A percentile compares a stretch with the other conserved stretches of the same genome.
Conservation (phyloP, 2,888 invertebrate genomes). For the Aleiodes leptofemur region DNA sequence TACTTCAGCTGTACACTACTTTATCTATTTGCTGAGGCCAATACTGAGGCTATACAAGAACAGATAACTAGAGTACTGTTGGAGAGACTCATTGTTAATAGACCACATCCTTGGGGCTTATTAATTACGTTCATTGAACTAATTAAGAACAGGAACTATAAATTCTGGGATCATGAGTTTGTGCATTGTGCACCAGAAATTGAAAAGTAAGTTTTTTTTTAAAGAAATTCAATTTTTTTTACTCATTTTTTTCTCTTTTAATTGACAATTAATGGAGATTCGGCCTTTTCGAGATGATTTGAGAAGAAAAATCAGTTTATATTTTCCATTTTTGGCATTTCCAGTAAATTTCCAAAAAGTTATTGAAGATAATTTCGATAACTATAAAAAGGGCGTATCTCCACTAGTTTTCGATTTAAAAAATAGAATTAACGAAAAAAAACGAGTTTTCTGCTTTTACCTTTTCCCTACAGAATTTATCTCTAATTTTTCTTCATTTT, state of each 20-base stretch:
- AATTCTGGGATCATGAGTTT: constrained; percentile 99
- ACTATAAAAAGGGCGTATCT: too few species aligned
- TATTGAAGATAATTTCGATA: too few species aligned
- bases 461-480: constrained; percentile 25
- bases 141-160: constrained; percentile 98
- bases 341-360: too few species aligned
- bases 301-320: too few species aligned
- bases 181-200: constrained; percentile 99
- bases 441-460: too few species aligned
- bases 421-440: too few species aligned
- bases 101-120: constrained; percentile 99
- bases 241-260: constrained; percentile 26
- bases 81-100: constrained; percentile 97
- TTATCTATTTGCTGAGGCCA: constrained; percentile 98
- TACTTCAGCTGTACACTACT: constrained; percentile 99
- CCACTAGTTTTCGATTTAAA: too few species aligned
- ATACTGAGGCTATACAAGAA: constrained; percentile 98
- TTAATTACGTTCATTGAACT: constrained; percentile 99
- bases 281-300: too few species aligned
- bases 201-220: constrained; percentile 88
- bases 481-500: constrained; percentile 45
- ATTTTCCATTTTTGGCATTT: too few species aligned
- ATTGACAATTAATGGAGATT: too few species aligned
- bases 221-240: constrained; percentile 7
- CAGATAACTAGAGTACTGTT: constrained; percentile 97